These are phyloP conservation scores for Characodon lateralis DNA, from an alignment of 2,797 vertebrate genomes.

Conservation along the genomic window DNA sequence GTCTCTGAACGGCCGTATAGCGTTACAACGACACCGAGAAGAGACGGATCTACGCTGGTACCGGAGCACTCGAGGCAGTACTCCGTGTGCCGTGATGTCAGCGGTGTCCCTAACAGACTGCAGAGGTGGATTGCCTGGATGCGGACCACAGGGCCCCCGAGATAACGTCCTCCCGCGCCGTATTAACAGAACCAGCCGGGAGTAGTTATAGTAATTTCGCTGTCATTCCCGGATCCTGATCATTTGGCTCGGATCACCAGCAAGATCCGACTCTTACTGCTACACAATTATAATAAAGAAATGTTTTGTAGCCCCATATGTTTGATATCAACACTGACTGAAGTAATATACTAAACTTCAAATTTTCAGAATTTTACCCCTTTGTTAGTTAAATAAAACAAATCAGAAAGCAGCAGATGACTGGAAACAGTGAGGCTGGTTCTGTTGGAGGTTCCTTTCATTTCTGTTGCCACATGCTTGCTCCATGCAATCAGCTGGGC, in stretches of 20 bases:
- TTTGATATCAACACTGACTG: neutral
- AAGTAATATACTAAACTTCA: neutral
- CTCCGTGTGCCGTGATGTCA: constrained; percentile 22
- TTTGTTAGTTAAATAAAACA: neutral
- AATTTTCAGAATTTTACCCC: neutral
- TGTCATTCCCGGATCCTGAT: neutral
- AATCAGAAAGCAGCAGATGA: neutral
- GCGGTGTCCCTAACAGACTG: neutral
- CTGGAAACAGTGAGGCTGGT: neutral
- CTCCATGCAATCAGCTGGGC: neutral
- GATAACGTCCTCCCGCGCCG: constrained; percentile 3
- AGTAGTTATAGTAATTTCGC: neutral
- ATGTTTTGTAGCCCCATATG: neutral
- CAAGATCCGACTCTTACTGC: neutral
- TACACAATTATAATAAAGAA: neutral
- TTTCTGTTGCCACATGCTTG: neutral
- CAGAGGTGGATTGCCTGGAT: neutral
- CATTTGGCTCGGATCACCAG: neutral
- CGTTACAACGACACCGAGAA: constrained; percentile 53
- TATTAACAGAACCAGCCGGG: neutral
- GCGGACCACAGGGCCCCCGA: neutral
- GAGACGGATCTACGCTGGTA: constrained; percentile 33
- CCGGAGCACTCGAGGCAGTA: constrained; percentile 2
- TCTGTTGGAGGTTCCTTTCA: neutral
- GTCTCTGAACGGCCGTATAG: constrained; percentile 34